Conservation (phyloP, 2,888 invertebrate species). For the Nineta flava region DNA sequence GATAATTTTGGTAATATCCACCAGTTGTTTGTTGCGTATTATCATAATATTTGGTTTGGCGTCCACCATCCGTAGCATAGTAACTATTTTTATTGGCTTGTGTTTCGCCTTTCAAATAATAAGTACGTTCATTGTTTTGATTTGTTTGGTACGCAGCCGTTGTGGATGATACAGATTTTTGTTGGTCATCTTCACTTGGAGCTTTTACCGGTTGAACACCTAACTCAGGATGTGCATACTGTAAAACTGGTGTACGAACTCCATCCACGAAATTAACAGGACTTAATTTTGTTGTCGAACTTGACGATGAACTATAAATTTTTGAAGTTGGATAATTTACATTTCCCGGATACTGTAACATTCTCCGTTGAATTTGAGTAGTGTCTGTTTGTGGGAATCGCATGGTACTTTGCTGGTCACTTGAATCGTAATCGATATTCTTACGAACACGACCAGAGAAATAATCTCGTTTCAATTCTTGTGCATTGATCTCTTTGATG, state of each 20-base stretch:
- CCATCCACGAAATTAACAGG: conserved; percentile 49
- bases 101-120: not conserved
- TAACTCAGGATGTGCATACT: conserved; percentile 65
- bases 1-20: conserved; percentile 38
- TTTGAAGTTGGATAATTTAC: conserved; percentile 47
- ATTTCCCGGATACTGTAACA: conserved; percentile 48
- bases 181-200: conserved; percentile 27
- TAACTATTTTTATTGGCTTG: conserved; percentile 19
- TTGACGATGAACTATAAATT: conserved; percentile 37
- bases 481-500: conserved; percentile 48
- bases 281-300: conserved; percentile 34
- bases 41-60: conserved; percentile 27
- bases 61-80: conserved; percentile 3
- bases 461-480: conserved; percentile 44
- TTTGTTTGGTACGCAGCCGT: not conserved
- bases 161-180: conserved; percentile 6
- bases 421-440: conserved; percentile 19
- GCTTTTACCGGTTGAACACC: conserved; percentile 61
- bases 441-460: conserved; percentile 34
- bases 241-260: conserved; percentile 55
- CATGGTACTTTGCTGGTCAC: conserved; percentile 31
- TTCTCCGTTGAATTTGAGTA: conserved; percentile 48
- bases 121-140: not conserved
- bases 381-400: conserved; percentile 29
- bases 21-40: conserved; percentile 22